These are phyloP conservation scores for Epinephelus malabaricus DNA, from an alignment of 2,797 vertebrate species.

Conservation along the genomic window DNA sequence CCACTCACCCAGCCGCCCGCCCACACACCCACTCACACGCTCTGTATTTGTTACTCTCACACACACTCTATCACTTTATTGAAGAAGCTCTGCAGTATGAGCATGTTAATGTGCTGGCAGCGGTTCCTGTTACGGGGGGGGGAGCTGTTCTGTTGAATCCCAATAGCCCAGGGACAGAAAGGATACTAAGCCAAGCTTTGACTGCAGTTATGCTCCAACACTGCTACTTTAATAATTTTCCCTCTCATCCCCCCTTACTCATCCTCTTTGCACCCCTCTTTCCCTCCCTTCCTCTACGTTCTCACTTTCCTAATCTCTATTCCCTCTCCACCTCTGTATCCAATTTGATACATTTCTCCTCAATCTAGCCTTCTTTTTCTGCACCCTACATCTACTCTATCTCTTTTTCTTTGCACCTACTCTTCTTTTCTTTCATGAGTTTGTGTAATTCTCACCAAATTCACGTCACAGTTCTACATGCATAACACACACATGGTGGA, in stretches of 20 bases:
- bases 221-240: conserved; percentile 62
- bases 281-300: conserved; percentile 33
- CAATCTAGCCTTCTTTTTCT: conserved; percentile 27
- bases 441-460: conserved; percentile 24
- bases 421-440: conserved; percentile 21
- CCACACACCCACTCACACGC: conserved; percentile 51
- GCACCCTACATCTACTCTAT: neutral
- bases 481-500: conserved; percentile 20
- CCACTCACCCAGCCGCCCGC: conserved; percentile 51
- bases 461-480: conserved; percentile 13
- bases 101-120: conserved; percentile 75
- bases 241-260: conserved; percentile 55
- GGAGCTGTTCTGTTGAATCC: conserved; percentile 63
- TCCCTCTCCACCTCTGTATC: conserved; percentile 39
- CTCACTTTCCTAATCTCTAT: conserved; percentile 55
- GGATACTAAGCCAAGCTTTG: conserved; percentile 68
- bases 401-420: neutral
- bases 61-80: conserved; percentile 54
- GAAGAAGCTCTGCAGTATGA: conserved; percentile 68
- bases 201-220: conserved; percentile 64
- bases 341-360: conserved; percentile 40
- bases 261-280: conserved; percentile 57
- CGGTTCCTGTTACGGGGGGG: conserved; percentile 59
- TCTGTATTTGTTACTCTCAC: conserved; percentile 46
- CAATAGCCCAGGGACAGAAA: conserved; percentile 66